These are phyloP conservation scores for Cephonodes hylas DNA, from an alignment of 2,888 invertebrate species.

Conservation along the genomic window DNA sequence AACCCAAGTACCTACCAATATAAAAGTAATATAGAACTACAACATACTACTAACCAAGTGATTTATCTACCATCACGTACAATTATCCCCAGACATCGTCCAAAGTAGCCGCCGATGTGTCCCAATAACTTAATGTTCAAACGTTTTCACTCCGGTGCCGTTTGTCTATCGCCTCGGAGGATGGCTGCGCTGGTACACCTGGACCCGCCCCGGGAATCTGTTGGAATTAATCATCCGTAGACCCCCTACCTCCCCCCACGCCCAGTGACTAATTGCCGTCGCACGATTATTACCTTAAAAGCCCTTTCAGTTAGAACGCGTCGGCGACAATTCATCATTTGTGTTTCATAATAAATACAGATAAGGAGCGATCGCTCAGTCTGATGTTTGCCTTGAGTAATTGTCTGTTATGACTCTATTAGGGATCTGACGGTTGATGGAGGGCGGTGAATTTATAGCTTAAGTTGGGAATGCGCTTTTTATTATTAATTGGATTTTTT, in stretches of 20 bases:
- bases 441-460: neutral
- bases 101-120: constrained; percentile 14
- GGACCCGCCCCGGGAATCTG: constrained; percentile 42
- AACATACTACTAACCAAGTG: no score
- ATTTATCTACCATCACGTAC: neutral
- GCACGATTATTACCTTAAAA: constrained; percentile 40
- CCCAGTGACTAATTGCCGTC: constrained; percentile 52
- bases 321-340: constrained; percentile 20
- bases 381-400: constrained; percentile 7
- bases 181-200: constrained; percentile 35
- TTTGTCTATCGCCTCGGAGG: constrained; percentile 45
- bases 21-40: no score
- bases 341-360: constrained; percentile 3
- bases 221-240: constrained; percentile 62
- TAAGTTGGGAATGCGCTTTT: neutral
- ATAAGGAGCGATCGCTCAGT: neutral
- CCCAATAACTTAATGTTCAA: constrained; percentile 21
- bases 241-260: no score
- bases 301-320: constrained; percentile 17
- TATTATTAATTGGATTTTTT: neutral
- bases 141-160: constrained; percentile 38
- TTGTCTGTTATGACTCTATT: neutral
- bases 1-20: no score
- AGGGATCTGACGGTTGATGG: neutral
- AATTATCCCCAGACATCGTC: neutral